Base-by-base conservation (phyloP, 2,888 invertebrate species). In the Rapana venosa region DNA sequence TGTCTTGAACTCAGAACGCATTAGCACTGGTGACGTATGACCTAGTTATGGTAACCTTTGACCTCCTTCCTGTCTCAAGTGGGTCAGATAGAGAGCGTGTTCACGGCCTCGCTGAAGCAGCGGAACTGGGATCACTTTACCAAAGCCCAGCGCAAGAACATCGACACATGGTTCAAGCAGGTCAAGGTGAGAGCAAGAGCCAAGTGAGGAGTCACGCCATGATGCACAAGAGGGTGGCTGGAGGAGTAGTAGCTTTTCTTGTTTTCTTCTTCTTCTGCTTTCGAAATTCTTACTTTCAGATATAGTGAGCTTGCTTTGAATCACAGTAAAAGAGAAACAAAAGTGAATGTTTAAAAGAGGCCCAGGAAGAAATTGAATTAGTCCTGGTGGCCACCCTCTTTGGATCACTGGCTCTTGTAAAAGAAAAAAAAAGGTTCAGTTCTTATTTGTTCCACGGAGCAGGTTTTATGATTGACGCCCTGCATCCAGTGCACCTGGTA, bases 81-180 rank as follows among this genome's bases (percentile, higher is more conserved):
- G 98, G 98, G 98, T 97, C 98, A 99, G 98, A 98, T 99, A 97
- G 99, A 98, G 98, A 98, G 98, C 97, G 98, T 99, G 97, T 99
- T 99, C 97, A 97, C 97, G 97, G 98, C 98, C 96, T 98, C 99
- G 96, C 98, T 98, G 97, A 98, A 98, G 97, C 99, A 99, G 97
- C 98, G 98, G 97, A 98, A 98, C 97, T 99, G 99, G 99, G 99
- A 99, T 97, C 99, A 99, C 97, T 99, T 99, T 98, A 98, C 98
- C 97, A 99, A 99, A 97, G 98, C 99, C 95, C 99, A 99, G 97
- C 97, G 99, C 97, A 99, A 99, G 98, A 99, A 99, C 97, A 98
- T 99, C 97, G 98, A 99, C 97, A 97, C 98, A 96, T 99, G 99
- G 99, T 98, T 98, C 97, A 99, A 98, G 97, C 98, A 98, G 97